Evolutionary conservation across 2,888 invertebrate species (phyloP), one percentile per base, ranked within the genome.

Genomic region (Arge pagana): DNA sequence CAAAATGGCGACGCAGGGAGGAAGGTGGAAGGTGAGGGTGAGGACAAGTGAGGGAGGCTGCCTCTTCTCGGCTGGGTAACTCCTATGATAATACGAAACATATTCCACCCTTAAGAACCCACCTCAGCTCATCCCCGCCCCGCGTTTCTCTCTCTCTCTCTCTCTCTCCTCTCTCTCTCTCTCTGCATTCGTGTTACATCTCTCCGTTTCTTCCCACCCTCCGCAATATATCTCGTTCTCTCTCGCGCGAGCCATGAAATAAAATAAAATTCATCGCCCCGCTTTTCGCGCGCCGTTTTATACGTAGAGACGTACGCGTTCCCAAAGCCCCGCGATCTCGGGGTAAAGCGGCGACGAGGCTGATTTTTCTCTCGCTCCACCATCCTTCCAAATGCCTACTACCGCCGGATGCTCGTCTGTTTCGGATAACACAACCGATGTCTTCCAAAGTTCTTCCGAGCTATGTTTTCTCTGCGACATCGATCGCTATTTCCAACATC

Each of bases 11-110:
- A 41, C 36, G 30, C 19, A 40, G 8, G 35, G 41, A 52, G 52
- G 52, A 49, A 21, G 19, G 40, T 39, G 37, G 37, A 33, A 50
- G 50, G 37, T 43, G 49, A 48, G 30, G 15, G 28, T 24, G 21
- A 18, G 40, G 15, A 18, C 8, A 18, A 36, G 63, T 62, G 59
- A 54, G 56, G 50, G 57, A 54, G 58, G 54, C 48, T n/a, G n/a
- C 13, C 39, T 13, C 21, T 54, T 52, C 53, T 64, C 64, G 69
- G 67, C 67, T 70, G 67, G 67, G 65, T 65, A 67, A 71, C 57
- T 59, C 71, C 71, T 69, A 68, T 71, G 74, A 76, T 75, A 71
- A 75, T 76, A 73, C 76, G 74, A 74, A 73, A 76, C 76, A 75
- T 74, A 76, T 76, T 75, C 76, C 71, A 70, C 70, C 70, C 71